Evolutionary conservation across 2,888 invertebrate genomes (phyloP), one percentile per base, ranked within the genome.

Genomic region (Dione juno): DNA sequence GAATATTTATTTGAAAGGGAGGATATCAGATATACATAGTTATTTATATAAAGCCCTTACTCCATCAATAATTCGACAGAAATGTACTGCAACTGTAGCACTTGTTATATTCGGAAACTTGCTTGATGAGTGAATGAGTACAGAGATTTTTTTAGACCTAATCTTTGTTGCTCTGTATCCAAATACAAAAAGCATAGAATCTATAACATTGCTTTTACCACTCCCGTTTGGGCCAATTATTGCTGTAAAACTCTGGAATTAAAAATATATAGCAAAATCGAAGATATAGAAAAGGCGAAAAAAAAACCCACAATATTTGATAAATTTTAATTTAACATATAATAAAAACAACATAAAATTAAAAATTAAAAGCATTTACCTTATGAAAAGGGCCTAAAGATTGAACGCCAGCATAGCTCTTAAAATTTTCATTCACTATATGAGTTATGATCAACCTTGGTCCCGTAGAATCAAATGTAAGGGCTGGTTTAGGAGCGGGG

Each of bases 221-320:
- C 98, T 99, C 35, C 99, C 99, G 89, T 99, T 99, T 0, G 99
- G 99, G 0, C 99, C 99, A 77, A 99, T 96, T 68, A 99, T 98
- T 0, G 99, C 95, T 8, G 99, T 98, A 82, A 99, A 99, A 84
- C 97, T 97, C 97, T 54, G n/a, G 3, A 54, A 37, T n/a, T 54
- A 10, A 90, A 92, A 94, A 88, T 84, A 93, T 87, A 74, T n/a
- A n/a, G 1, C 10, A 48, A 48, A n/a, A n/a, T 7, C 1, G 14
- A 16, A 48, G 3, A 48, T 16, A 48, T 3, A 48, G 9, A 48
- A 48, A 16, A 16, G n/a, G n/a, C n/a, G 16, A 16, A 1, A 16
- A 10, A 16, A 10, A 10, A 48, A 16, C n/a, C 10, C 6, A 48
- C 9, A 16, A 3, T n/a, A 16, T 19, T 19, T 41, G 19, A 6